Conservation (phyloP, 2,888 invertebrate genomes). For the Ophioninae sp. region DNA sequence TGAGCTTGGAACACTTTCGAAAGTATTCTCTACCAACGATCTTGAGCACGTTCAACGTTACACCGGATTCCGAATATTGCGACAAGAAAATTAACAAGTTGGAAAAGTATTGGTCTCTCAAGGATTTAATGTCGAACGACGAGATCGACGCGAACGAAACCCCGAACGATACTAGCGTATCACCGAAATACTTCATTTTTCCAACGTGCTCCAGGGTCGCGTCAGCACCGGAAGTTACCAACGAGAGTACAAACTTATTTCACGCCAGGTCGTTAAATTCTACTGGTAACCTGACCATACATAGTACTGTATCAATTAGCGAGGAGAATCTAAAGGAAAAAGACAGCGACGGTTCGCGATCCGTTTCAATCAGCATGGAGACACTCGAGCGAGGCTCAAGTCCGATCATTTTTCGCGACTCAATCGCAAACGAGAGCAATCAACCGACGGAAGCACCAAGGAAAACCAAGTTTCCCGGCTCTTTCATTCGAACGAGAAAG, state of each 20-base stretch:
- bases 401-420: conserved; percentile 55
- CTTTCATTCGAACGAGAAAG: conserved; percentile 70
- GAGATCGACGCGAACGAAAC: conserved; percentile 64
- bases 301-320: conserved; percentile 70
- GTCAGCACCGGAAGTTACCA: conserved; percentile 73
- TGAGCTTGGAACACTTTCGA: conserved; percentile 71
- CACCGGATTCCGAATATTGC: conserved; percentile 56
- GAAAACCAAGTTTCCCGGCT: conserved; percentile 69
- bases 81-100: conserved; percentile 70
- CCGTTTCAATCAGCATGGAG: conserved; percentile 17
- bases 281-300: conserved; percentile 65
- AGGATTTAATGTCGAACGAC: conserved; percentile 72
- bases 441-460: background rate
- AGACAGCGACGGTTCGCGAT: background rate
- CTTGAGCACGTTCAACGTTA: conserved; percentile 68
- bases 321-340: conserved; percentile 60
- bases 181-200: conserved; percentile 71
- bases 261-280: conserved; percentile 64
- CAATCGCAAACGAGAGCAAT: background rate
- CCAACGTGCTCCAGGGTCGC: conserved; percentile 72
- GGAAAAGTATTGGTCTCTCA: conserved; percentile 76
- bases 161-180: conserved; percentile 55
- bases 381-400: conserved; percentile 57
- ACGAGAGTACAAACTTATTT: conserved; percentile 66
- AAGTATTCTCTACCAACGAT: conserved; percentile 73